Conservation (phyloP, 2,888 invertebrate genomes). For the Nephrotoma flavescens region DNA sequence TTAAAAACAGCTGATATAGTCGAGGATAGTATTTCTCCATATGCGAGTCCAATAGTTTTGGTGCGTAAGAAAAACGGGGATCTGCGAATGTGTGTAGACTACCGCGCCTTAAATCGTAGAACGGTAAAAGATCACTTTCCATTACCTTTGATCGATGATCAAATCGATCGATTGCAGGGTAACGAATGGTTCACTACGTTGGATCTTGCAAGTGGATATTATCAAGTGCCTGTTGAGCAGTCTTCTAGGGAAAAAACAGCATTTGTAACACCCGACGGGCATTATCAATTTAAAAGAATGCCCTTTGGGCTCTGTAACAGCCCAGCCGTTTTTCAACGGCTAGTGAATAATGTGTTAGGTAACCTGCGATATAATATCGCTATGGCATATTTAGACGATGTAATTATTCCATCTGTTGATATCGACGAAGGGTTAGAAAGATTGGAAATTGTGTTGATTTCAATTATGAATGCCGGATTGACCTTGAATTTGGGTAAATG, state of each 20-base stretch:
- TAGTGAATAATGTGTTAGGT: constrained; percentile 1
- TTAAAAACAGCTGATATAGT: background rate
- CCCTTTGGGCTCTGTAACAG: constrained; percentile 10
- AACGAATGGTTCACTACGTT: constrained; percentile 12
- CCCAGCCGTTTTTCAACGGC: no score
- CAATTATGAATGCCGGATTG: background rate
- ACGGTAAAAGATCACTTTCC: background rate
- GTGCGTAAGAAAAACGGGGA: background rate
- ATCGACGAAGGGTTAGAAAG: constrained; percentile 10
- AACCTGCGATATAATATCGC: constrained; percentile 8
- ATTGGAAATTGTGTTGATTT: background rate
- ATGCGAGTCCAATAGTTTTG: background rate
- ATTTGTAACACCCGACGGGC: constrained; percentile 14
- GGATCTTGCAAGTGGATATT: constrained; percentile 14
- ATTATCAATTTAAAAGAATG: constrained; percentile 12
- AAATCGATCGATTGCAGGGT: constrained; percentile 9
- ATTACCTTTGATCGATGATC: background rate
- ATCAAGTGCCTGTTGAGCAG: constrained; percentile 16
- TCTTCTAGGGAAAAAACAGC: constrained; percentile 15
- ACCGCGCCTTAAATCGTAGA: background rate
- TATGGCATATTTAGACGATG: constrained; percentile 16
- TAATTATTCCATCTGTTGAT: constrained; percentile 7
- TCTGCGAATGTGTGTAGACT: background rate
- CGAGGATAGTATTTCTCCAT: background rate
- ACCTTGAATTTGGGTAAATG: constrained; percentile 11